Conservation (phyloP, 2,888 invertebrate species). For the Caenorhabditis sp. region DNA sequence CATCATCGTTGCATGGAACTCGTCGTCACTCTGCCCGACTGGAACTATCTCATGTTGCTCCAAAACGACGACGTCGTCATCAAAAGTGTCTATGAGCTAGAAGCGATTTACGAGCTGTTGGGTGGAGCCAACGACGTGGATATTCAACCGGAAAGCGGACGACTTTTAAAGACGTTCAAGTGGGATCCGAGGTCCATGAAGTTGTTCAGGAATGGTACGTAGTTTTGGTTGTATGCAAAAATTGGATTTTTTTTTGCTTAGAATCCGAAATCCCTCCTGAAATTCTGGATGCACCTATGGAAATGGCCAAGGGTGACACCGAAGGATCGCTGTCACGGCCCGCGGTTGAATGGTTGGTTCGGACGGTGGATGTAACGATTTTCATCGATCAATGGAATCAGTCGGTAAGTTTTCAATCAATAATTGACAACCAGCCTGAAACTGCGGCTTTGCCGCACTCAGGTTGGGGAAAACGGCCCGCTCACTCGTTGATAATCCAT, state of each 20-base stretch:
- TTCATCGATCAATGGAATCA: slow-evolving; percentile 30
- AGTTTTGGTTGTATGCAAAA: neutral
- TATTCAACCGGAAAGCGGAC: neutral
- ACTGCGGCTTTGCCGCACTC: neutral
- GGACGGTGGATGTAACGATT: slow-evolving; percentile 25
- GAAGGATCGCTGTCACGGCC: slow-evolving; percentile 40
- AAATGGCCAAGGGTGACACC: slow-evolving; percentile 30
- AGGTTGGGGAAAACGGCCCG: neutral
- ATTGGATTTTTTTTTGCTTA: neutral
- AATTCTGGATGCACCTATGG: slow-evolving; percentile 25
- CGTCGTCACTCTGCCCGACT: slow-evolving; percentile 19
- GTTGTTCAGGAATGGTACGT: slow-evolving; percentile 41
- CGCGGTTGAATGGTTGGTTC: slow-evolving; percentile 52
- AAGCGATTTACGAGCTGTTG: slow-evolving; percentile 17
- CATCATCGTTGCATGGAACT: slow-evolving; percentile 48
- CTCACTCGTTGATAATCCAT: too few species aligned
- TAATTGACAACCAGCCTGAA: too few species aligned
- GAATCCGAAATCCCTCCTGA: slow-evolving; percentile 14
- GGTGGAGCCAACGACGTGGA: slow-evolving; percentile 62
- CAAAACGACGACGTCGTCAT: slow-evolving; percentile 60
- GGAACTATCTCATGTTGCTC: slow-evolving; percentile 58
- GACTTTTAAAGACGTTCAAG: neutral
- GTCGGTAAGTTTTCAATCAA: slow-evolving; percentile 3
- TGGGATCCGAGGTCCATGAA: slow-evolving; percentile 44
- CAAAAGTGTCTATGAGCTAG: slow-evolving; percentile 48